Conservation (phyloP, 1,140 invertebrate species). For the Camponotus pennsylvanicus region DNA sequence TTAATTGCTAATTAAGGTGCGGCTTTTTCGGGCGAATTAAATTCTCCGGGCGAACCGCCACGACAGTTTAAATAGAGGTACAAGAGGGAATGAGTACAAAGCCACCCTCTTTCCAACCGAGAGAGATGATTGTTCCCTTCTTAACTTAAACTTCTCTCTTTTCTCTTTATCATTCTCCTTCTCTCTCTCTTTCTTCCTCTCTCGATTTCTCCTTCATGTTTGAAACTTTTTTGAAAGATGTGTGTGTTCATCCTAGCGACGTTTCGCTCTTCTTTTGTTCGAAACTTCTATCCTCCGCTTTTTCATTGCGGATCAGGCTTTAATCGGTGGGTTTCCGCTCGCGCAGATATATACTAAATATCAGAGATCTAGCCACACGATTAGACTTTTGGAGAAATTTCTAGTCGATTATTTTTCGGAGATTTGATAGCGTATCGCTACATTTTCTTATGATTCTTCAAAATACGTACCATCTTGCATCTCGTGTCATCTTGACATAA, state of each 20-base stretch:
- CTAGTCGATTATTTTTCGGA: background rate
- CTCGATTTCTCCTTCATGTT: background rate
- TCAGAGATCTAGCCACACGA: slow-evolving; percentile 17
- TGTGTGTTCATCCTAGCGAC: slow-evolving; percentile 51
- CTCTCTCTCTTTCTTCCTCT: background rate
- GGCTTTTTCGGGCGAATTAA: slow-evolving; percentile 83
- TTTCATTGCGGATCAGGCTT: slow-evolving; percentile 81
- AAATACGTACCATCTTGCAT: background rate
- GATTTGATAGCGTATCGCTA: background rate
- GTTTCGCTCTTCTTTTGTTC: slow-evolving; percentile 69
- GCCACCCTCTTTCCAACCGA: slow-evolving; percentile 1
- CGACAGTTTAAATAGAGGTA: slow-evolving; percentile 33
- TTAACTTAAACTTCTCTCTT: slow-evolving; percentile 52
- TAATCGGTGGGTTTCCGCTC: slow-evolving; percentile 77
- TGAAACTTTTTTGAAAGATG: slow-evolving; percentile 34
- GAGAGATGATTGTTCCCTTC: slow-evolving; percentile 65
- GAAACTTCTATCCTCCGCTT: slow-evolving; percentile 79
- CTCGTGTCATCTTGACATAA: background rate
- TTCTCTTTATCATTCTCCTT: background rate
- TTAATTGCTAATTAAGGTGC: slow-evolving; percentile 85
- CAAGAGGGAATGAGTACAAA: slow-evolving; percentile 19
- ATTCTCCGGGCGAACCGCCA: slow-evolving; percentile 71
- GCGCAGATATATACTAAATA: slow-evolving; percentile 30
- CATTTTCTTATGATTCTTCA: background rate
- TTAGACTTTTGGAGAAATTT: background rate